Evolutionary conservation across 2,888 invertebrate species (phyloP).

Genomic region (Stenichneumon culpator): DNA sequence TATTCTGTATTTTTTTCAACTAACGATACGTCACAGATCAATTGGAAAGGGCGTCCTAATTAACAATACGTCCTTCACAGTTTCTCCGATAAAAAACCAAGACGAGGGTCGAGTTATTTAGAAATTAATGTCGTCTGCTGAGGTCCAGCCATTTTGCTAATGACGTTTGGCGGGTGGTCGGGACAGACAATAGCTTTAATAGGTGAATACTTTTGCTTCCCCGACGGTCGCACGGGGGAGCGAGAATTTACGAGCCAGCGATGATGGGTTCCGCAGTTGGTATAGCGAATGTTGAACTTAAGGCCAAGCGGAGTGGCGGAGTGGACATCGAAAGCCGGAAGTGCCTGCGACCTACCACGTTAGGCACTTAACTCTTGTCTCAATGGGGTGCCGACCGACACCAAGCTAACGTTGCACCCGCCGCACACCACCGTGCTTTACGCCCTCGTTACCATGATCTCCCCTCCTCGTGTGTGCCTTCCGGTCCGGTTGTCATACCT

Average conservation of each 20-base stretch:
- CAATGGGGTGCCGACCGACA: slow-evolving; percentile 57
- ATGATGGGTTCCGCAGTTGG: slow-evolving; percentile 25
- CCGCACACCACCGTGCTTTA: slow-evolving; percentile 54
- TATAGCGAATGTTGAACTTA: slow-evolving; percentile 27
- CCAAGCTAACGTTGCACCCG: slow-evolving; percentile 48
- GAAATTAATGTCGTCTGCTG: neutral
- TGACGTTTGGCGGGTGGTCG: slow-evolving; percentile 6
- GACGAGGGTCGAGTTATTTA: neutral
- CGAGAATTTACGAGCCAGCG: slow-evolving; percentile 54
- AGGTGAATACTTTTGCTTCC: slow-evolving; percentile 18
- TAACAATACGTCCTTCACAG: neutral
- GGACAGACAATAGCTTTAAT: slow-evolving; percentile 19
- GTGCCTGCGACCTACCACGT: slow-evolving; percentile 54
- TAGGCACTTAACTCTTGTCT: slow-evolving; percentile 62
- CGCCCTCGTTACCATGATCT: slow-evolving; percentile 49
- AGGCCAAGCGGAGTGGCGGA: slow-evolving; percentile 24
- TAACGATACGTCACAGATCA: neutral
- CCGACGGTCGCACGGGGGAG: slow-evolving; percentile 11
- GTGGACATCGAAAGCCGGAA: slow-evolving; percentile 49
- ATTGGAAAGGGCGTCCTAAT: neutral
- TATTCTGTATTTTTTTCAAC: no score
- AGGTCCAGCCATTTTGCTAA: neutral
- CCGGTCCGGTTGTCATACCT: slow-evolving; percentile 37
- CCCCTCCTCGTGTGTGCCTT: slow-evolving; percentile 15
- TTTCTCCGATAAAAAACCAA: neutral